phyloP scores from a whole-genome alignment of 2,797 vertebrate species.

The Garrulus glandarius region DNA sequence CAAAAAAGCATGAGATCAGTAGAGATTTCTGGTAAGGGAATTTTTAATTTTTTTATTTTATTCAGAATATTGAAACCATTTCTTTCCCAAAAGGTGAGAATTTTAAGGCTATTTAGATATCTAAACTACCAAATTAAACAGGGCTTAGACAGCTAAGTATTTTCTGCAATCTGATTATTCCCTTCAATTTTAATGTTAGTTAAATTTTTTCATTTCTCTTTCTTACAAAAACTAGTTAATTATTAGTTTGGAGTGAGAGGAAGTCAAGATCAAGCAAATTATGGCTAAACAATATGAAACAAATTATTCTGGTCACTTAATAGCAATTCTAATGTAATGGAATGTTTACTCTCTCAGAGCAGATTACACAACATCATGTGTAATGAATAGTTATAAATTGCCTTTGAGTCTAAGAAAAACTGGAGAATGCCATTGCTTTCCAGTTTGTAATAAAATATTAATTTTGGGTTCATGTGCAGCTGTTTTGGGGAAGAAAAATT shows the following conservation, averaged over 20 bases:
- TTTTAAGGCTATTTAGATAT: background rate
- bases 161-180: background rate
- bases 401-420: background rate
- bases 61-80: background rate
- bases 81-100: background rate
- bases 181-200: background rate
- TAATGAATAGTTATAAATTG: background rate
- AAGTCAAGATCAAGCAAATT: slow-evolving; percentile 5
- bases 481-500: background rate
- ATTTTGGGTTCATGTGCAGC: slow-evolving; percentile 2
- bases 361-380: background rate
- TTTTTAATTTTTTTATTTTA: background rate
- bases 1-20: background rate
- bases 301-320: background rate
- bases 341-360: background rate
- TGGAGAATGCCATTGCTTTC: background rate
- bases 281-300: background rate
- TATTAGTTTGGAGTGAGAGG: background rate
- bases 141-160: background rate
- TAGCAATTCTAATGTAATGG: background rate
- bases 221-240: background rate
- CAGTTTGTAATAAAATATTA: slow-evolving; percentile 5
- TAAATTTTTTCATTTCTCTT: background rate
- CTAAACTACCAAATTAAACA: background rate
- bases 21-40: background rate